phyloP scores from a whole-genome alignment of 1,140 invertebrate species.

The Pemphigus obesinymphae region DNA sequence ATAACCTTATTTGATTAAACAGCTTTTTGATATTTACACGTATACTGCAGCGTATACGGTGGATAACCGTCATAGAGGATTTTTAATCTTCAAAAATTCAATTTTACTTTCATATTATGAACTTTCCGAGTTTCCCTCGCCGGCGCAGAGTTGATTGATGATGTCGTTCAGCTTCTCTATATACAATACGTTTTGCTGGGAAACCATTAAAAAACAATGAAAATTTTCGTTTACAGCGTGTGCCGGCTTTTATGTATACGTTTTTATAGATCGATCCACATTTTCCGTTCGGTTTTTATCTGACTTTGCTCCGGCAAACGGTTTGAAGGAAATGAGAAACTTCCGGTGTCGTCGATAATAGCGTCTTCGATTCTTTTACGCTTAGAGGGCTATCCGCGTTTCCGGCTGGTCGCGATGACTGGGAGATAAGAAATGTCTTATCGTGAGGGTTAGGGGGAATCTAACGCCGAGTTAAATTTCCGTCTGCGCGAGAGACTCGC shows the following conservation, averaged over 20 bases:
- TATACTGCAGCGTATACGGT: no score
- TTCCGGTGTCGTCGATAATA: constrained; percentile 13
- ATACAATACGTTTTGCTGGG: not conserved
- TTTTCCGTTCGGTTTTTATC: constrained; percentile 17
- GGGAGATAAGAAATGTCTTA: not conserved
- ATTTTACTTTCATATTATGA: not conserved
- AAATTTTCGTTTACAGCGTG: not conserved
- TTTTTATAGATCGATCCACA: not conserved
- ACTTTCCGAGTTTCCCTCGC: not conserved
- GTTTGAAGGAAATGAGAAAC: constrained; percentile 26
- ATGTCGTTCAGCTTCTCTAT: constrained; percentile 17
- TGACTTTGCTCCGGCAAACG: not conserved
- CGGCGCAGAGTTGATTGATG: not conserved
- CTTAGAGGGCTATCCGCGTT: constrained; percentile 18
- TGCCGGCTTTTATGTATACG: not conserved
- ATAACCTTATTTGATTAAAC: not conserved
- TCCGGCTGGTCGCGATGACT: constrained; percentile 23
- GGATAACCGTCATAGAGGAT: no score
- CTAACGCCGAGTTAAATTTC: not conserved
- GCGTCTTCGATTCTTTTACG: constrained; percentile 13
- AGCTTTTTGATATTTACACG: no score
- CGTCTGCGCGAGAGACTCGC: not conserved
- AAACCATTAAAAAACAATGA: constrained; percentile 33
- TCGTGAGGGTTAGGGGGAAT: not conserved
- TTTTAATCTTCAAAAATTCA: not conserved